Evolutionary conservation across 2,113 vertebrate genomes (phyloP).

Genomic region (Anguilla japonica): DNA sequence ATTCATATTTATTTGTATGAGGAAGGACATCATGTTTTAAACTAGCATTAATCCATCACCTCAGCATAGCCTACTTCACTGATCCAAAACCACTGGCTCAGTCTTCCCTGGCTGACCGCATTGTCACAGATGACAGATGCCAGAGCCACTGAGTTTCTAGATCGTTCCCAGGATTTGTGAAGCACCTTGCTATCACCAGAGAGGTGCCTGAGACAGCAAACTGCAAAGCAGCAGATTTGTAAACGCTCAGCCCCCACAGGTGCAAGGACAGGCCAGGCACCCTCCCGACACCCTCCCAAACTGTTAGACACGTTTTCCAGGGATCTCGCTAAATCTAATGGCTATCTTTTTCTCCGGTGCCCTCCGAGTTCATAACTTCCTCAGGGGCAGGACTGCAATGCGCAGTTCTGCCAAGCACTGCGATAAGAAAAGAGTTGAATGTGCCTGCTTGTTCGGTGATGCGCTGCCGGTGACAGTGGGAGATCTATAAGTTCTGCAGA

Average conservation of each 20-base stretch:
- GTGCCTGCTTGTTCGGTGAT: neutral
- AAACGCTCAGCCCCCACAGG: neutral
- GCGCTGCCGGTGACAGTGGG: neutral
- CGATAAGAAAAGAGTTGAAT: neutral
- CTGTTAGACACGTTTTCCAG: neutral
- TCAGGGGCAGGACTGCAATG: neutral
- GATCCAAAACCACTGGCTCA: too few species aligned
- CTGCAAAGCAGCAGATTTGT: neutral
- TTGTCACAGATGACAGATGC: too few species aligned
- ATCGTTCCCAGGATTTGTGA: neutral
- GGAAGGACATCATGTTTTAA: too few species aligned
- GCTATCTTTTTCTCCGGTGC: neutral
- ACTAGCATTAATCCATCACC: too few species aligned
- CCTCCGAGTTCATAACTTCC: neutral
- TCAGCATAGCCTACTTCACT: too few species aligned
- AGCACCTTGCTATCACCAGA: neutral
- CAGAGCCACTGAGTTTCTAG: neutral
- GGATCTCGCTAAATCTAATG: neutral
- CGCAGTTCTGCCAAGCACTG: neutral
- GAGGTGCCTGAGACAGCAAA: neutral
- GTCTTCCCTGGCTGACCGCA: too few species aligned
- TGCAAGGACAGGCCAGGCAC: neutral
- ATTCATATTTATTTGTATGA: too few species aligned
- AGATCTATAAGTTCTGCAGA: neutral
- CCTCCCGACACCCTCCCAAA: neutral